These are phyloP conservation scores for Nephrotoma appendiculata DNA, from an alignment of 2,888 invertebrate species.

Conservation along the genomic window DNA sequence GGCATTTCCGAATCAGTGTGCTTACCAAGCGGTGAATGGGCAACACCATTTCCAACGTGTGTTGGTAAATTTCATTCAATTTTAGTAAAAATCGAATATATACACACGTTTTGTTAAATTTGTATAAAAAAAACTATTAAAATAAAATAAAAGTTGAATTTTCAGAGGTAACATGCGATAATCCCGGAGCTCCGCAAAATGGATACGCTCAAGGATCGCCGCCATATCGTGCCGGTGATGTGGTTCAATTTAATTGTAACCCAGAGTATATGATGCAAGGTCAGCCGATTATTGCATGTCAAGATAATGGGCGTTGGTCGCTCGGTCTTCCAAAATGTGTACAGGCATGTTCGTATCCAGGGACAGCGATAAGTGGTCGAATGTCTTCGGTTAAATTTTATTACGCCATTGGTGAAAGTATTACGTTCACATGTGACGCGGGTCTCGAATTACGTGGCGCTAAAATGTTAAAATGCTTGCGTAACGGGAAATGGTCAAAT, in stretches of 20 bases:
- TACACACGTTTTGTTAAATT: neutral
- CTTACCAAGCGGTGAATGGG: slow-evolving; percentile 66
- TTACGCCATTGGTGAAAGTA: slow-evolving; percentile 73
- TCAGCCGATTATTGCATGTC: slow-evolving; percentile 77
- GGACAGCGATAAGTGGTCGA: slow-evolving; percentile 70
- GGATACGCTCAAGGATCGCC: slow-evolving; percentile 66
- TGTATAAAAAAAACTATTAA: slow-evolving; percentile 4
- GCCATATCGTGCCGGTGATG: slow-evolving; percentile 69
- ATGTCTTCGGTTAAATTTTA: slow-evolving; percentile 81
- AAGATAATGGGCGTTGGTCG: slow-evolving; percentile 76
- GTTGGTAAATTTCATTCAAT: slow-evolving; percentile 37
- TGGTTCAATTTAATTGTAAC: slow-evolving; percentile 76
- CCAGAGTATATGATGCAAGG: slow-evolving; percentile 82
- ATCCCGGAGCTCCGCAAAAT: slow-evolving; percentile 56
- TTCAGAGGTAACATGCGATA: slow-evolving; percentile 65
- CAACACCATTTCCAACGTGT: slow-evolving; percentile 59
- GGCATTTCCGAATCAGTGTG: slow-evolving; percentile 64
- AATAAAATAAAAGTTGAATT: slow-evolving; percentile 9
- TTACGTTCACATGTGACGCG: slow-evolving; percentile 70
- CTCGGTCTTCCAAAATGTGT: slow-evolving; percentile 74
- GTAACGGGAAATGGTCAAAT: slow-evolving; percentile 76
- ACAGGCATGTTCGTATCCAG: slow-evolving; percentile 75
- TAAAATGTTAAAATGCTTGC: slow-evolving; percentile 61
- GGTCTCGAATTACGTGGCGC: slow-evolving; percentile 61
- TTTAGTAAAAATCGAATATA: neutral